phyloP scores from a whole-genome alignment of 2,888 invertebrate species.

The Amphiduros pacificus region DNA sequence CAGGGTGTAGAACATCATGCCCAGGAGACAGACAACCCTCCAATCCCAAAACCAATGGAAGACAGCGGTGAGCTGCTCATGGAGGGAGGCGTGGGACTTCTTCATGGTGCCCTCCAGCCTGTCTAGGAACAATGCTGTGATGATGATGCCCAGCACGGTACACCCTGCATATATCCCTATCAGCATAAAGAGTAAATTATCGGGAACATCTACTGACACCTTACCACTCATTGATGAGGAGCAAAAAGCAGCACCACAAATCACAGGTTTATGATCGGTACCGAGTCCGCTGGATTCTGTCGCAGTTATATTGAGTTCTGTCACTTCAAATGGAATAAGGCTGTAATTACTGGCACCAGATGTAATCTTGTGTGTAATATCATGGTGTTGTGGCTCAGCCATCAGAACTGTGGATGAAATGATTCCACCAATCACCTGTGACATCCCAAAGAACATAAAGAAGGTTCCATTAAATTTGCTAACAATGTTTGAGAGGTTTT shows the following conservation, averaged over 20 bases:
- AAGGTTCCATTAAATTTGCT: slow-evolving; percentile 52
- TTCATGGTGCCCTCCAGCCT: slow-evolving; percentile 36
- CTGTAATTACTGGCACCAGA: no score
- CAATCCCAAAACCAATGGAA: slow-evolving; percentile 38
- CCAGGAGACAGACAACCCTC: slow-evolving; percentile 40
- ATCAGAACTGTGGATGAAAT: slow-evolving; percentile 29
- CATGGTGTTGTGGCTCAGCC: no score
- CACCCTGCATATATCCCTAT: slow-evolving; percentile 43
- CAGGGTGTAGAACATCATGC: slow-evolving; percentile 45
- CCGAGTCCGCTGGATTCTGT: no score
- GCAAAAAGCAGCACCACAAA: no score
- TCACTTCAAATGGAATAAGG: no score
- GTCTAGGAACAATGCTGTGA: slow-evolving; percentile 42
- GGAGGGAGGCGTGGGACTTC: slow-evolving; percentile 21
- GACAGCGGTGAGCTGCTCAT: slow-evolving; percentile 37
- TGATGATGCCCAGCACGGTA: slow-evolving; percentile 37
- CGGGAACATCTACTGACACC: neutral
- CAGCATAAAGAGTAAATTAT: slow-evolving; percentile 34
- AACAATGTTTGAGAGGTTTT: slow-evolving; percentile 38
- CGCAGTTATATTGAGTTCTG: no score
- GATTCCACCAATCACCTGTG: slow-evolving; percentile 34
- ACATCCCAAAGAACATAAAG: slow-evolving; percentile 46
- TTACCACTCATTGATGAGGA: no score
- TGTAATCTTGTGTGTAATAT: no score
- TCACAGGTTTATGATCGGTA: no score